phyloP scores from a whole-genome alignment of 2,797 vertebrate genomes.

The Stomatorhinus walkeri region DNA sequence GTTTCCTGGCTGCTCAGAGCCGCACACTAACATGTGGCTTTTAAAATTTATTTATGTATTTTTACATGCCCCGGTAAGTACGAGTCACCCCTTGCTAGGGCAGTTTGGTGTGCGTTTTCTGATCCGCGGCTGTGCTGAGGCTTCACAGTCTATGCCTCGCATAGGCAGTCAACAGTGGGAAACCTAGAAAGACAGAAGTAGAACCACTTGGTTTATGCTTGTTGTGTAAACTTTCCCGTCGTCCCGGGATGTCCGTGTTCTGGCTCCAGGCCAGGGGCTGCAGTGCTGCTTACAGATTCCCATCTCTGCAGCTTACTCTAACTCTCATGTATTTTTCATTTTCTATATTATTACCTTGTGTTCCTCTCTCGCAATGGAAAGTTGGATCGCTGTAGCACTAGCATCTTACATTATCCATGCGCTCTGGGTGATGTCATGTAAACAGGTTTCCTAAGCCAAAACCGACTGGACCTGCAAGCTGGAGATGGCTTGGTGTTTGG shows the following conservation, averaged over 20 bases:
- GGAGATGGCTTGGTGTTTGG: neutral
- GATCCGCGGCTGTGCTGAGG: neutral
- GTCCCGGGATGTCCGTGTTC: neutral
- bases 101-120: neutral
- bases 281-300: neutral
- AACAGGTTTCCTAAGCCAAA: neutral
- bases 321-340: neutral
- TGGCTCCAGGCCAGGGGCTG: neutral
- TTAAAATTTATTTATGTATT: neutral
- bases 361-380: neutral
- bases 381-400: neutral
- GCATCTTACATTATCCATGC: neutral
- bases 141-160: neutral
- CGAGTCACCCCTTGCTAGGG: neutral
- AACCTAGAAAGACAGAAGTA: neutral
- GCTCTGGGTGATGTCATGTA: neutral
- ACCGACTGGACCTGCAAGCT: neutral
- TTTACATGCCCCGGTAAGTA: neutral
- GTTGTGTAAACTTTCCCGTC: neutral
- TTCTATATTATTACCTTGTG: neutral
- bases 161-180: neutral
- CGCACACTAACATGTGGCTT: neutral
- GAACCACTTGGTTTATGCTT: neutral
- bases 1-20: neutral
- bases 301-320: neutral